These are phyloP conservation scores for Ctenoplectra terminalis DNA, from an alignment of 1,140 invertebrate genomes.

Conservation along the genomic window DNA sequence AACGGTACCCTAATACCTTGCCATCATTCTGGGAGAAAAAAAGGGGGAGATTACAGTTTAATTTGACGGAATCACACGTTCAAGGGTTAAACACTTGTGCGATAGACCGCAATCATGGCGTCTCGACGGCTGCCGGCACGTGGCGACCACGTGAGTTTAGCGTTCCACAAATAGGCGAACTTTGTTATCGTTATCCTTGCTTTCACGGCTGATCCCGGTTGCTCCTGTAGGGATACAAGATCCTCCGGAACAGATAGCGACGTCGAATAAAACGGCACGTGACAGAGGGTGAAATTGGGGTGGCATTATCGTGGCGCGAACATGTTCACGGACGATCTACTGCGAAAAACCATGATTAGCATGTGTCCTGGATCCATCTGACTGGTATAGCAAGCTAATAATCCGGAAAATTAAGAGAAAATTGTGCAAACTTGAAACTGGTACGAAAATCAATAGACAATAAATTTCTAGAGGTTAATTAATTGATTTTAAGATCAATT, in stretches of 20 bases:
- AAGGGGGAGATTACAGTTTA: conserved; percentile 35
- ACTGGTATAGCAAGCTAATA: neutral
- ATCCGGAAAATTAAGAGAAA: conserved; percentile 10
- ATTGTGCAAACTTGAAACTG: neutral
- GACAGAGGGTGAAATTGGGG: conserved; percentile 27
- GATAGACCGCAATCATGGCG: conserved; percentile 50
- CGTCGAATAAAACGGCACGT: conserved; percentile 23
- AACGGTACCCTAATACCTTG: neutral
- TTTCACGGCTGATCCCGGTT: conserved; percentile 6
- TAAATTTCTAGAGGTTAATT: no score
- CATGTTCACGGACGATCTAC: conserved; percentile 37
- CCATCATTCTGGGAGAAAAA: neutral
- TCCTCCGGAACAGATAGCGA: conserved; percentile 26
- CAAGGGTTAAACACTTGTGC: conserved; percentile 53
- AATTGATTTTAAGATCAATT: neutral
- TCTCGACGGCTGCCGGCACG: conserved; percentile 33
- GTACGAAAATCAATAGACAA: neutral
- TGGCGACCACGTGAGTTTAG: conserved; percentile 35
- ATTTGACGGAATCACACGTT: conserved; percentile 47
- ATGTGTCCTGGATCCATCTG: neutral
- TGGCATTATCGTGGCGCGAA: conserved; percentile 37
- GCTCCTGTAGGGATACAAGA: neutral
- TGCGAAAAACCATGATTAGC: conserved; percentile 29
- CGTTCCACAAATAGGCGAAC: conserved; percentile 40
- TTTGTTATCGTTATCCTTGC: conserved; percentile 51